Base-by-base conservation (phyloP, 2,113 vertebrate species). In the Neodon shergylaensis region DNA sequence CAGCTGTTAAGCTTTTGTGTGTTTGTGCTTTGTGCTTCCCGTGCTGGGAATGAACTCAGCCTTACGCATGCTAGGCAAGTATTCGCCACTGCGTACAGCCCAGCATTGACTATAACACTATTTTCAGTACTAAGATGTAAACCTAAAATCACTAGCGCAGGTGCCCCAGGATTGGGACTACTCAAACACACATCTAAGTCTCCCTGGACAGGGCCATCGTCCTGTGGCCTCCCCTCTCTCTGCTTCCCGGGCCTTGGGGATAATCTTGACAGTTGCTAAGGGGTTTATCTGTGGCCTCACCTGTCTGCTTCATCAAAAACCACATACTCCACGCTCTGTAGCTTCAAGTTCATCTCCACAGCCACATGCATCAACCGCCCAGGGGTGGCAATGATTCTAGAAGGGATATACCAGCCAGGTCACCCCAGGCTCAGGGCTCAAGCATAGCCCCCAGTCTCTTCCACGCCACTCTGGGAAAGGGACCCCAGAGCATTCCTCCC, bases 291-390 rank as follows among this genome's bases (percentile, higher is more conserved):
- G 44, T 1, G 6, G 24, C 0, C 99, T 98, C 68, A 99, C 99
- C 99, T 99, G 99, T 99, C 99, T 0, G 99, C 99, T 98, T 99
- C 99, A 0, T 99, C 99, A 2, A 99, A 99, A 61, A 99, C 99
- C 98, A 99, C 99, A 0, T 99, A 99, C 96, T 99, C 99, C 98
- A 99, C 98, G 0, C 98, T 98, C 31, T 99, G 99, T 91, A 99
- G 98, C 98, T 99, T 99, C 95, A 99, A 98, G 96, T 99, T 99
- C 99, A 99, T 99, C 98, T 99, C 99, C 96, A 98, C 98, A 1
- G 99, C 97, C 28, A 99, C 99, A 0, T 99, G 99, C 98, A 99
- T 99, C 97, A 99, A 98, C 94, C 99, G 99, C 70, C 99, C 99
- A 0, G 99, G 99, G 3, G 99, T 99, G n/a, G 99, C 99, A 0